phyloP scores from a whole-genome alignment of 1,140 invertebrate genomes.

The Dendrolimus punctatus region DNA sequence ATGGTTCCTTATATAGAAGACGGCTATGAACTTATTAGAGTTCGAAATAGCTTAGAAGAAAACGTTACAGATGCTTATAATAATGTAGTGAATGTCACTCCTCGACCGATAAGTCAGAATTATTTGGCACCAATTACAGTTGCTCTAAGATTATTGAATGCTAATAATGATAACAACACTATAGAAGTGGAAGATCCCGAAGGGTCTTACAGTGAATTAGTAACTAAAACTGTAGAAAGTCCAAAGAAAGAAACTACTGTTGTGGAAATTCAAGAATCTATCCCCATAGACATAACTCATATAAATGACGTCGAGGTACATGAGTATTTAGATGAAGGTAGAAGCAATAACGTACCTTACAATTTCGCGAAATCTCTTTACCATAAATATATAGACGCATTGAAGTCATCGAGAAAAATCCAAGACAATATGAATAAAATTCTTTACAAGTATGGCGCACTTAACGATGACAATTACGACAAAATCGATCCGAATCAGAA shows the following conservation, averaged over 20 bases:
- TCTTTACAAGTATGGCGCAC: slow-evolving; percentile 29
- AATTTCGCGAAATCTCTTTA: slow-evolving; percentile 35
- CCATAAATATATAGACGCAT: slow-evolving; percentile 43
- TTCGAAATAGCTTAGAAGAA: slow-evolving; percentile 30
- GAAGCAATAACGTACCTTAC: slow-evolving; percentile 36
- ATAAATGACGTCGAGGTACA: slow-evolving; percentile 66
- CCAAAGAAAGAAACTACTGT: slow-evolving; percentile 57
- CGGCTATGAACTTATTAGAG: slow-evolving; percentile 48
- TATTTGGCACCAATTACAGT: slow-evolving; percentile 73
- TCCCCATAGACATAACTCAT: slow-evolving; percentile 66
- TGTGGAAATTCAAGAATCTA: slow-evolving; percentile 75
- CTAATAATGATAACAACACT: slow-evolving; percentile 48
- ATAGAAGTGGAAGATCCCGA: slow-evolving; percentile 50
- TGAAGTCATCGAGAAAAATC: slow-evolving; percentile 38
- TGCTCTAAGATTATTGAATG: slow-evolving; percentile 62
- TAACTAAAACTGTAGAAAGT: slow-evolving; percentile 34
- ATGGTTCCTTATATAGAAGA: slow-evolving; percentile 52
- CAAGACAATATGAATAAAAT: slow-evolving; percentile 44
- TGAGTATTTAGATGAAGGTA: slow-evolving; percentile 63
- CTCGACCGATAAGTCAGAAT: slow-evolving; percentile 62
- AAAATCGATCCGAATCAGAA: slow-evolving; percentile 24
- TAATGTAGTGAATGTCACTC: slow-evolving; percentile 54
- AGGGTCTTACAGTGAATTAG: slow-evolving; percentile 46
- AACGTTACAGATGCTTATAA: slow-evolving; percentile 17
- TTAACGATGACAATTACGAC: slow-evolving; percentile 5